phyloP scores from a whole-genome alignment of 2,797 vertebrate genomes.

The Coregonus sp. region DNA sequence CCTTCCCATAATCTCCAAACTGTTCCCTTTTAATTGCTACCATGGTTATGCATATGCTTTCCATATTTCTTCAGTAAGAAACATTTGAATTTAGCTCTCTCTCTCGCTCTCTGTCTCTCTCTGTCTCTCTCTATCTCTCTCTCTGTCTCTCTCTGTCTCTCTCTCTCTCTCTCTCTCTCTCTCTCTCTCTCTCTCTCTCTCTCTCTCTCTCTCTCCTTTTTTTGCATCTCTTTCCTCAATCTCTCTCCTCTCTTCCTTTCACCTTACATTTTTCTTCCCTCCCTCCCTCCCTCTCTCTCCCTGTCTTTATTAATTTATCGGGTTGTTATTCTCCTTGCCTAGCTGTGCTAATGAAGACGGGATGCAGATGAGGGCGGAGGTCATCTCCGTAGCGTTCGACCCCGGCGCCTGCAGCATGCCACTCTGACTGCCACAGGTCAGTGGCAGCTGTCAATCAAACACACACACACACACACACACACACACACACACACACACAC shows the following conservation, averaged over 20 bases:
- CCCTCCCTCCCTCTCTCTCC: conserved; percentile 32
- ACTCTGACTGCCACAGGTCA: conserved; percentile 80
- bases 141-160: background rate
- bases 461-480: too few relatives aligned
- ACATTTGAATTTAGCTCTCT: background rate
- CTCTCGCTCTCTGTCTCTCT: conserved; percentile 24
- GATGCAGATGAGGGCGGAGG: conserved; percentile 83
- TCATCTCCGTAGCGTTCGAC: conserved; percentile 80
- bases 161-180: background rate
- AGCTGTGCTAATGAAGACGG: conserved; percentile 80
- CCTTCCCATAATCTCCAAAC: too few relatives aligned
- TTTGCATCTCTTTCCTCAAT: conserved; percentile 20
- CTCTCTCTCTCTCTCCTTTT: conserved; percentile 20
- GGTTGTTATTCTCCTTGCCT: conserved; percentile 79
- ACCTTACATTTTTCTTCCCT: background rate
- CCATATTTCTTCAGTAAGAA: too few relatives aligned
- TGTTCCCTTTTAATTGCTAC: too few relatives aligned
- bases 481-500: conserved; percentile 25
- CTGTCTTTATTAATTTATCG: conserved; percentile 82
- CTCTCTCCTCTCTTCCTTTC: conserved; percentile 11
- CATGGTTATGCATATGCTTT: too few relatives aligned
- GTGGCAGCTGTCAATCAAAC: conserved; percentile 83
- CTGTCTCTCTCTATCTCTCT: conserved; percentile 11
- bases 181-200: background rate
- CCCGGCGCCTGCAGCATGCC: conserved; percentile 73